Evolutionary conservation across 1,140 invertebrate species (phyloP).

Genomic region (Myzus persicae): DNA sequence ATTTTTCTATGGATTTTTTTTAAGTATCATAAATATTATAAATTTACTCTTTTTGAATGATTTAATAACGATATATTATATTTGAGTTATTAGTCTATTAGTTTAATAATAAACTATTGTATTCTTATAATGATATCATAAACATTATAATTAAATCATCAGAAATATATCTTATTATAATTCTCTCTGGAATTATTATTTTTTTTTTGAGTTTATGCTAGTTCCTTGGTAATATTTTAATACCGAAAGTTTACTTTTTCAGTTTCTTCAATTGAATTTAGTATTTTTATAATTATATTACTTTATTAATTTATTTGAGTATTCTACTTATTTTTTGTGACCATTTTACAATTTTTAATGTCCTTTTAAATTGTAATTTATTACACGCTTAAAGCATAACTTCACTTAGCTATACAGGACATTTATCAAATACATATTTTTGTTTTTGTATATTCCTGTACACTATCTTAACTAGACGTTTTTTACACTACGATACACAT

Average conservation of each 20-base stretch:
- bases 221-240: background rate
- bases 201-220: background rate
- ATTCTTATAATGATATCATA: background rate
- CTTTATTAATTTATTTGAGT: background rate
- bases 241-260: background rate
- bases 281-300: slow-evolving; percentile 2
- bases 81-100: background rate
- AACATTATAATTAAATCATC: background rate
- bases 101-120: background rate
- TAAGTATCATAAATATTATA: background rate
- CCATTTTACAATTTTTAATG: background rate
- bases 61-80: background rate
- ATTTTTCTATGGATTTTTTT: background rate
- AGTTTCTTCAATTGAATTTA: background rate
- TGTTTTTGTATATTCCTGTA: background rate
- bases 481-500: background rate
- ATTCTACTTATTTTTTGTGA: background rate
- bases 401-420: background rate
- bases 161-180: background rate
- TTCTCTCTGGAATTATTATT: background rate
- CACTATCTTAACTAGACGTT: background rate
- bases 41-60: background rate
- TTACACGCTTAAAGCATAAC: background rate
- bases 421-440: background rate
- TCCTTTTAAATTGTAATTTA: background rate